Evolutionary conservation across 2,888 invertebrate genomes (phyloP), one percentile per base, ranked within the genome.

Genomic region (Heliconius erato): DNA sequence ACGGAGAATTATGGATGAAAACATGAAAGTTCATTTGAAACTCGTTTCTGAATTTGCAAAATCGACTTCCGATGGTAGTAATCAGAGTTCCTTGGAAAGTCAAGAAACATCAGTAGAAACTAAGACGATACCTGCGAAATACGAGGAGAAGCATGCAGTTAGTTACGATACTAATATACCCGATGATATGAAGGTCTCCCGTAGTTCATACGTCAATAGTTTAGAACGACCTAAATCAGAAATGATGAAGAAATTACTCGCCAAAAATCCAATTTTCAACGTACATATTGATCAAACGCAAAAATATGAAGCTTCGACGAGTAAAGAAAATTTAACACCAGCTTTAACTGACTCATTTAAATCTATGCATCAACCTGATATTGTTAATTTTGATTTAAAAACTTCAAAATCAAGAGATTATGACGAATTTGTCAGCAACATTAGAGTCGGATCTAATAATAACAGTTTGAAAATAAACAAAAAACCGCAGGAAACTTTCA

Each of bases 221-320:
- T 91, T 97, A 87, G 97, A 97, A 88, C 93, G 97, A 86, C 96
- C 97, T 2, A 97, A 97, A 91, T 97, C 97, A 3, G 96, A 97
- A 59, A 95, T 97, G 89, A 96, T 97, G 91, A 97, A 96, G 84
- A 97, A 97, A 88, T 86, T 96, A 16, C 92, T 96, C 65, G 95
- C 96, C 6, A 96, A 96, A 88, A 96, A 96, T 86, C 96, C 96
- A 0, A 95, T 96, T 81, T 88, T 96, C 72, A 96, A 95, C 84
- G 95, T 93, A 23, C 95, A 95, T 80, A 91, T 95, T 65, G 96
- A 96, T 85, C 94, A 93, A 89, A 90, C 86, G 82, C 88, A 90
- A 89, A 93, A 91, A 81, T 88, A 86, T 74, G 94, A 93, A 87
- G 90, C 93, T 49, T 89, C 91, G 12, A 90, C 92, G 3, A 94